Conservation (phyloP, 1,140 invertebrate genomes). For the Musca domestica region DNA sequence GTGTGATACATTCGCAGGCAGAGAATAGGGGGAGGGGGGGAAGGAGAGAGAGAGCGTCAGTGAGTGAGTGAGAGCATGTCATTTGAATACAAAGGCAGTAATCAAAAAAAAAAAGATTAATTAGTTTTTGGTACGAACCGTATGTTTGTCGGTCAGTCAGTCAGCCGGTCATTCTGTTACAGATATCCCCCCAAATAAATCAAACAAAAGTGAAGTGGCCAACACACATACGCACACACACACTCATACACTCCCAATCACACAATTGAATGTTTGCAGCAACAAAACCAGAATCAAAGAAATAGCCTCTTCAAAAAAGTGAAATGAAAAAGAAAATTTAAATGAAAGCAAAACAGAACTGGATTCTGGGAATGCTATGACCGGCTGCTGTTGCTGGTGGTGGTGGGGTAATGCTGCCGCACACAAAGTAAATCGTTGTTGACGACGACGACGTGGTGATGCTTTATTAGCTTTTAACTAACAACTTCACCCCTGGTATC, state of each 20-base stretch:
- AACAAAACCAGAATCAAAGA: neutral
- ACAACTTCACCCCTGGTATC: no score
- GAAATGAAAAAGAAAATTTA: slow-evolving; percentile 19
- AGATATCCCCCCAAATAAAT: neutral
- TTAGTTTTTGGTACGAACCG: neutral
- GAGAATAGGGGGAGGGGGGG: no score
- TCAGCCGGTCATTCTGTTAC: no score
- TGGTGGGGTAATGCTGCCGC: no score
- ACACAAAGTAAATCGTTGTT: no score
- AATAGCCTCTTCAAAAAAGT: slow-evolving; percentile 1
- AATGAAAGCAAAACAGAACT: slow-evolving; percentile 22
- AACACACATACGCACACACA: neutral
- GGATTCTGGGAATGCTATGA: slow-evolving; percentile 1
- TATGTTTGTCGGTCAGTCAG: no score
- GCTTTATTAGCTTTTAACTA: no score
- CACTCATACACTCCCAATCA: neutral
- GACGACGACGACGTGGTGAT: no score
- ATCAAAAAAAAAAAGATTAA: slow-evolving; percentile 15
- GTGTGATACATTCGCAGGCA: neutral
- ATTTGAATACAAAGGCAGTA: neutral
- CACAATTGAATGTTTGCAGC: neutral
- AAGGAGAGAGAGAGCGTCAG: no score
- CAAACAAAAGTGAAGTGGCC: neutral
- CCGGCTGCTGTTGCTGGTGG: neutral
- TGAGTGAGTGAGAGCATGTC: neutral